Percentiles rank a stretch among this genome's conserved stretches.
Evolutionary conservation across 2,888 invertebrate species (phyloP).

Genomic region (Penaeus monodon): DNA sequence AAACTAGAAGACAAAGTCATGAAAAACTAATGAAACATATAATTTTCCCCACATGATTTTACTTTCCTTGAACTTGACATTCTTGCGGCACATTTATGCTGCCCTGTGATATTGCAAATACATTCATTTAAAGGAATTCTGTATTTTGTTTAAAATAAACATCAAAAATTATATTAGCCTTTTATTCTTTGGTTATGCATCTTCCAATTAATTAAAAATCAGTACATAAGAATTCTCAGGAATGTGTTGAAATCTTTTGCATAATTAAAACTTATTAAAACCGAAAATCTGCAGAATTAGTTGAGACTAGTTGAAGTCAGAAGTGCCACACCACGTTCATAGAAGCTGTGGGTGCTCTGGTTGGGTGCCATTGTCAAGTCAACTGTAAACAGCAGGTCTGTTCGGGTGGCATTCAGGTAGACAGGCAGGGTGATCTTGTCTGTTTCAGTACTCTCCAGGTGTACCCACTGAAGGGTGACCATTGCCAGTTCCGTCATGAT

Average conservation of each 20-base stretch:
- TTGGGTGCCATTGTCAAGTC: constrained; percentile 91
- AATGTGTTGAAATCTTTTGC: background rate
- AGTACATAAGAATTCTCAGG: background rate
- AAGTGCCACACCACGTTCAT: constrained; percentile 97
- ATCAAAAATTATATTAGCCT: background rate
- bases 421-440: constrained; percentile 91
- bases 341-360: constrained; percentile 95
- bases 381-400: constrained; percentile 94
- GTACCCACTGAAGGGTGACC: constrained; percentile 89
- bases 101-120: constrained; percentile 30
- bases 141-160: constrained; percentile 39
- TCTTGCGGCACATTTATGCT: background rate
- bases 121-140: constrained; percentile 3
- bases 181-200: constrained; percentile 7
- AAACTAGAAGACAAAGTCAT: no score
- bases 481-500: constrained; percentile 94
- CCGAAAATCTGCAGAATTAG: constrained; percentile 69
- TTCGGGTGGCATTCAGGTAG: constrained; percentile 95
- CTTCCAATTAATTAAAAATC: background rate
- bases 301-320: constrained; percentile 92
- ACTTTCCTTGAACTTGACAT: no score
- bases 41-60: no score
- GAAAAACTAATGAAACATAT: no score
- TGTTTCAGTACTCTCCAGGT: constrained; percentile 69
- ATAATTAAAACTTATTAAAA: background rate